Base-by-base conservation (phyloP, 2,888 invertebrate species). In the Alsophila aescularia region DNA sequence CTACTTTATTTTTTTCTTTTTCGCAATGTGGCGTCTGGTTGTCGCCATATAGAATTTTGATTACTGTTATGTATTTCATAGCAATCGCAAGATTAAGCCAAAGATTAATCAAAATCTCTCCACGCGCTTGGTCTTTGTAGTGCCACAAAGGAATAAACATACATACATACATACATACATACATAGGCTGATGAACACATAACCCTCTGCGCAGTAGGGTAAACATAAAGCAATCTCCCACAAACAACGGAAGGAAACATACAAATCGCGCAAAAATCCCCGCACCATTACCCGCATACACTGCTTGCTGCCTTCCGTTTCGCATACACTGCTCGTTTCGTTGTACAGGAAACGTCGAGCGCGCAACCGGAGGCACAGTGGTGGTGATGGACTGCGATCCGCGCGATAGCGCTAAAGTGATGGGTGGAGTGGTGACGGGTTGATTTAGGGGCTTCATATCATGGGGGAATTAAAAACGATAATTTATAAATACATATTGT, bases 341-440 rank as follows among this genome's bases (percentile, higher is more conserved):
- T 72, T 72, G 63, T 51, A 31, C 64, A 67, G 71, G 72, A 73
- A 72, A 64, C 62, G 55, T 40, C 51, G 52, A 58, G 64, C 50
- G 76, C 81, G 86, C 80, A 81, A 71, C 76, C 67, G 64, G 57
- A 64, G 75, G 72, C 69, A 82, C 87, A 85, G 87, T 86, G 83
- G 81, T 69, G 77, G 75, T 87, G 87, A 88, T 83, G 64, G 77
- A 87, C 84, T 77, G 84, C 77, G 69, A 75, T 80, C 71, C 87
- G 74, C 75, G 64, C 87, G 84, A 88, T 88, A 87, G 84, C 77
- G 67, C 78, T 85, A 80, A 86, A 79, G 81, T 84, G 85, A 87
- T 83, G 64, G 67, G 85, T 52, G 63, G 41, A 8, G 45, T 43
- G 31, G 50, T 50, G 50, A 50, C 44, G 43, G 37, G 24, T 15